phyloP scores from a whole-genome alignment of 2,888 invertebrate genomes.

The Ecdyonurus torrentis region DNA sequence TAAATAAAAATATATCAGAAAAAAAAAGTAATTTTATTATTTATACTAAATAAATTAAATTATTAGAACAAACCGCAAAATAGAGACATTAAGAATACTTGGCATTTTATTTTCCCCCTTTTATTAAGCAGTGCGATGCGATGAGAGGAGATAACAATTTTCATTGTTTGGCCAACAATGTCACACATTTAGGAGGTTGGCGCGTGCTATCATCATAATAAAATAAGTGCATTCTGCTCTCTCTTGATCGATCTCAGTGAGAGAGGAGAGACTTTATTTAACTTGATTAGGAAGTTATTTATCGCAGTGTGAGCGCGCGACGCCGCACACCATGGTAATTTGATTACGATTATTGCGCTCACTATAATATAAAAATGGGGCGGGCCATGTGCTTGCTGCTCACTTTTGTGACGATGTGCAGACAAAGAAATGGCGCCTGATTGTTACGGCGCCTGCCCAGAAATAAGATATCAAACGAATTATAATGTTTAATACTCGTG shows the following conservation, averaged over 20 bases:
- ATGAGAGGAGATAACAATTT: not conserved
- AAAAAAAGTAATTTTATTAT: no score
- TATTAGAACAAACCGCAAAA: not conserved
- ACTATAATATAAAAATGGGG: no score
- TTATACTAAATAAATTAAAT: no score
- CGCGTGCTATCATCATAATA: not conserved
- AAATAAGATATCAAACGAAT: no score
- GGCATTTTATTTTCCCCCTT: no score
- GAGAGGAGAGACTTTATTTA: not conserved
- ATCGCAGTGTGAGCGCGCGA: not conserved
- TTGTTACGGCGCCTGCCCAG: not conserved
- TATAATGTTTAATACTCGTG: no score
- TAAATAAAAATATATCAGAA: no score
- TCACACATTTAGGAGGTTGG: not conserved
- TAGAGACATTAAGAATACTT: not conserved
- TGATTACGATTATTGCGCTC: not conserved
- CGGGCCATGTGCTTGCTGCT: not conserved
- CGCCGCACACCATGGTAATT: no score
- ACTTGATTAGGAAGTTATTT: not conserved
- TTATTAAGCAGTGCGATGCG: not conserved
- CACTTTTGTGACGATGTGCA: not conserved
- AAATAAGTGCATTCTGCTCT: no score
- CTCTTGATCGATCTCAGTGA: not conserved
- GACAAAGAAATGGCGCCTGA: not conserved
- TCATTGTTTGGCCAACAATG: not conserved